Conservation (phyloP, 2,797 vertebrate genomes). For the Lepidocolaptes lacrymiger region DNA sequence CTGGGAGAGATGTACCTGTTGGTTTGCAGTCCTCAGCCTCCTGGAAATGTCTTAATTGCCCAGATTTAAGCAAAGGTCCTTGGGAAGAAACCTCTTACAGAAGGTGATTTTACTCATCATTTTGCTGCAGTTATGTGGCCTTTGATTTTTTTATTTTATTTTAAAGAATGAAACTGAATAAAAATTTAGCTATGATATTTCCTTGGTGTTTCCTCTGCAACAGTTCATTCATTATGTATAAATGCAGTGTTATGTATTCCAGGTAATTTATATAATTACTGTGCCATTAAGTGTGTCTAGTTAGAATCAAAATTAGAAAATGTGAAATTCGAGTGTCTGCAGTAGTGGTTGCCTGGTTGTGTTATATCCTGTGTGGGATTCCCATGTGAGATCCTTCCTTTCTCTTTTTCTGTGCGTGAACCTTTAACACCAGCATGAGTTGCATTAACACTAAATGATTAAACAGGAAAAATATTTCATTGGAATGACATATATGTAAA, state of each 20-base stretch:
- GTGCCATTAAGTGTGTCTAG: slow-evolving; percentile 33
- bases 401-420: background rate
- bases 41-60: background rate
- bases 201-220: background rate
- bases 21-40: background rate
- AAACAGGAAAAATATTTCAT: slow-evolving; percentile 25
- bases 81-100: background rate
- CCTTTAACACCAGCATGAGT: background rate
- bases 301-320: slow-evolving; percentile 30
- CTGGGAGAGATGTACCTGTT: background rate
- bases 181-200: background rate
- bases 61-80: background rate
- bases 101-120: background rate
- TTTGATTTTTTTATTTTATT: background rate
- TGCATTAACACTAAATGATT: slow-evolving; percentile 28
- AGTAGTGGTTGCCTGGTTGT: background rate
- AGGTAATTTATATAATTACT: slow-evolving; percentile 56
- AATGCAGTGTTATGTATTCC: slow-evolving; percentile 11
- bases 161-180: background rate
- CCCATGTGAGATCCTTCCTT: background rate
- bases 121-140: background rate
- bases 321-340: background rate
- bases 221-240: slow-evolving; percentile 23
- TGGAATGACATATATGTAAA: slow-evolving; percentile 52
- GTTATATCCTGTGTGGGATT: background rate